Evolutionary conservation across 2,113 vertebrate species (phyloP), one percentile per base, ranked within the genome.

Genomic region (Mastomys natalensis): DNA sequence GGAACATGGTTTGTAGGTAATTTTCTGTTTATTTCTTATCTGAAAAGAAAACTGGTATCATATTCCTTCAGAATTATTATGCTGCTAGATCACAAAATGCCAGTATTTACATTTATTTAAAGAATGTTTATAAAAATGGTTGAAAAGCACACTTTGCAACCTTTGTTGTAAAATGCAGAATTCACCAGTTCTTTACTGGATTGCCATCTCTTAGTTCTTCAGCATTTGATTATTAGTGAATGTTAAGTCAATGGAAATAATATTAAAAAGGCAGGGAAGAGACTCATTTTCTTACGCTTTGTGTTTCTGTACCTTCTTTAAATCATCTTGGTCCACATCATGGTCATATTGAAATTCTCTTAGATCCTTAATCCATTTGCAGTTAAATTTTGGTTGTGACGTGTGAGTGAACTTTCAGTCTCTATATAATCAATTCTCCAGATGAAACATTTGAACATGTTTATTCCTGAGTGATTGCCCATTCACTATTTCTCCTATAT

Each of bases 71-170:
- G 34, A 73, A 66, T 60, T 66, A 64, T 26, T 93, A 64, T 84
- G 10, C 34, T 90, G 3, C 31, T 70, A 48, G 43, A 53, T 53
- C 55, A 80, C 90, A 77, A 72, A 88, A 34, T 13, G 31, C 40
- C 29, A 78, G 43, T 73, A 96, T 93, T 89, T 76, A 84, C 5
- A 84, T 29, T 91, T 77, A 8, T 80, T 88, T 74, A 84, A 89
- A 87, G 19, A 5, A 10, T 90, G 15, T 19, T 77, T 37, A 82
- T 13, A 26, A 40, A 92, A 64, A 40, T 77, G 26, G 21, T 84
- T 55, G 77, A 70, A 78, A 82, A 13, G 53, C 43, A 72, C 12
- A 29, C 86, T 29, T 51, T 51, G n/a, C 51, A 51, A 51, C 51
- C 29, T 84, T 77, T 64, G 66, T 11, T 40, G 0, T 29, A 15